These are phyloP conservation scores for Gastracanthus pulcherrimus DNA, from an alignment of 2,888 invertebrate species.

Conservation along the genomic window DNA sequence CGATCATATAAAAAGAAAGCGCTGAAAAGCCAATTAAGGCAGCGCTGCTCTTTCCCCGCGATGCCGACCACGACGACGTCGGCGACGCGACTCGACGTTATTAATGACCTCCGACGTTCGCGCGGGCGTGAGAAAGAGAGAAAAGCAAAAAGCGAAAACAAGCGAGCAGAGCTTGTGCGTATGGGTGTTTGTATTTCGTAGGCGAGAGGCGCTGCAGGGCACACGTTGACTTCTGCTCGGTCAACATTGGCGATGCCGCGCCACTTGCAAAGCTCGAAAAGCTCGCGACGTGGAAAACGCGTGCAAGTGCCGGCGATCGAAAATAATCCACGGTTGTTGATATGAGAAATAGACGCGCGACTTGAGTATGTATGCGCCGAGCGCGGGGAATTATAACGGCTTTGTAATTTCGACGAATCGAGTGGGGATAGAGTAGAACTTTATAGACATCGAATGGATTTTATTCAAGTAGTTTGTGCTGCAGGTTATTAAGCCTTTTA, in stretches of 20 bases:
- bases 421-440: background rate
- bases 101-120: conserved; percentile 34
- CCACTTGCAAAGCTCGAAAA: no score
- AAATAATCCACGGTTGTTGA: conserved; percentile 42
- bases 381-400: background rate
- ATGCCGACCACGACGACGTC: no score
- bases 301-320: conserved; percentile 14
- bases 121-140: background rate
- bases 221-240: background rate
- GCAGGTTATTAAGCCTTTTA: no score
- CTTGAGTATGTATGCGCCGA: background rate
- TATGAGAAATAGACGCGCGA: background rate
- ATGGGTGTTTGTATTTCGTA: background rate
- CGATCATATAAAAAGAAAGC: background rate
- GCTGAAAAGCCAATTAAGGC: conserved; percentile 20
- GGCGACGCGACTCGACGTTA: conserved; percentile 14
- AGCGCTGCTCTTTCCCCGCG: background rate
- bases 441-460: no score
- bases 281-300: conserved; percentile 20
- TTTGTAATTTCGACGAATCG: background rate
- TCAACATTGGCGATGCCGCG: no score
- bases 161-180: background rate
- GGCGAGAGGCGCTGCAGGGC: no score
- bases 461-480: no score
- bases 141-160: no score